These are phyloP conservation scores for Alosa alosa DNA, from an alignment of 2,113 vertebrate species.

Conservation along the genomic window DNA sequence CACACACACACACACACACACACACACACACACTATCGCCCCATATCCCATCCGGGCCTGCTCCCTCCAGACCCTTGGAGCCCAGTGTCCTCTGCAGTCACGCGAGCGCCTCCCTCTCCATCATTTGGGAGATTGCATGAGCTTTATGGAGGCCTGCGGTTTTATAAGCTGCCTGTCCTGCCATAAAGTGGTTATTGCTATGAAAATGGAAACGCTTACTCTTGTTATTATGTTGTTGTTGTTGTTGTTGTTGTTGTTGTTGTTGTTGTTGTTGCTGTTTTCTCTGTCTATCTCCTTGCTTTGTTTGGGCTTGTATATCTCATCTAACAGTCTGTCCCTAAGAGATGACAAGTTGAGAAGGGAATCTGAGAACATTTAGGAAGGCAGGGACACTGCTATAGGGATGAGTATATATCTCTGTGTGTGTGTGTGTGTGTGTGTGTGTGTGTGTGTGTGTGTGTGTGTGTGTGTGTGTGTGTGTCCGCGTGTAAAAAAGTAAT, in stretches of 20 bases:
- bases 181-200: not conserved
- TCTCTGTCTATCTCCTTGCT: not conserved
- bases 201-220: not conserved
- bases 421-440: not conserved
- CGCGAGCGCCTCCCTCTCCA: not conserved
- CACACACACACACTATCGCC: constrained; percentile 13
- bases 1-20: constrained; percentile 19
- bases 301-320: too few species aligned
- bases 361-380: not conserved
- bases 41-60: not conserved
- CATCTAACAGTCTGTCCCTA: not conserved
- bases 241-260: not conserved
- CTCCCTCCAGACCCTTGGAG: not conserved
- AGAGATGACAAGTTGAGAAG: not conserved
- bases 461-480: not conserved
- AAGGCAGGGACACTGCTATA: not conserved
- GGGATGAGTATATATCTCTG: not conserved
- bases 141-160: not conserved
- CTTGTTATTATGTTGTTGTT: too few species aligned
- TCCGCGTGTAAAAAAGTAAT: constrained; percentile 14
- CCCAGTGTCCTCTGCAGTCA: not conserved
- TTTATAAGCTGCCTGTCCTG: not conserved
- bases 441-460: not conserved
- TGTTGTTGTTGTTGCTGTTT: not conserved
- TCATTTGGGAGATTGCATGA: not conserved